Base-by-base conservation (phyloP, 2,113 vertebrate species). In the Cyprinodon variegatus region DNA sequence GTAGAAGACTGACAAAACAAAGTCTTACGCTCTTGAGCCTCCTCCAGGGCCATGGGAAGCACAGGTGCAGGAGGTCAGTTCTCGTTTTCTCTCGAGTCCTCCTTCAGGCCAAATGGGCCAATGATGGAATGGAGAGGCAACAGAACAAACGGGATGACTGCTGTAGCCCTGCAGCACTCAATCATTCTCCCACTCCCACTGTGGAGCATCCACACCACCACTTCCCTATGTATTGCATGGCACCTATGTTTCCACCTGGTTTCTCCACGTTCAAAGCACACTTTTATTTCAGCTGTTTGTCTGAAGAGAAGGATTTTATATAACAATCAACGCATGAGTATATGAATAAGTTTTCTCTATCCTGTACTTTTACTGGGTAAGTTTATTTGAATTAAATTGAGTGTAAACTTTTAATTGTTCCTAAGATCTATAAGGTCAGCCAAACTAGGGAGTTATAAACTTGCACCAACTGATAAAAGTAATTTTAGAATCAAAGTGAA, bases 91-190 rank as follows among this genome's bases (percentile, higher is more conserved):
- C 70, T 62, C 43, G 83, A 83, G 83, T 83, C 74, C 83, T 79
- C 87, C 89, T 91, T 91, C 83, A 79, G 90, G 89, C 79, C 86
- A 79, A 84, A 89, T 84, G 90, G 74, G 79, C 63, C 86, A 69
- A 85, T 95, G 93, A 94, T 95, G 90, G 90, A 95, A 90, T 75
- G 76, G 89, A 85, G 87, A 84, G 86, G 83, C 88, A 90, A 88
- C 78, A 74, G 85, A 93, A 88, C 88, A 89, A 92, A 94, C 89
- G 89, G 90, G 89, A 91, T 86, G 78, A 87, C 88, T 86, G 91
- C 82, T 88, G 90, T 76, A 84, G 90, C 86, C 91, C 86, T 64
- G 70, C 72, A 89, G 94, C 93, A 89, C 88, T 94, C 92, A 88
- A 94, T 95, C 93, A 93, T 78, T 92, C 90, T 92, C 88, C 88